phyloP scores from a whole-genome alignment of 2,113 vertebrate species.

The Dicerorhinus sumatrensis region DNA sequence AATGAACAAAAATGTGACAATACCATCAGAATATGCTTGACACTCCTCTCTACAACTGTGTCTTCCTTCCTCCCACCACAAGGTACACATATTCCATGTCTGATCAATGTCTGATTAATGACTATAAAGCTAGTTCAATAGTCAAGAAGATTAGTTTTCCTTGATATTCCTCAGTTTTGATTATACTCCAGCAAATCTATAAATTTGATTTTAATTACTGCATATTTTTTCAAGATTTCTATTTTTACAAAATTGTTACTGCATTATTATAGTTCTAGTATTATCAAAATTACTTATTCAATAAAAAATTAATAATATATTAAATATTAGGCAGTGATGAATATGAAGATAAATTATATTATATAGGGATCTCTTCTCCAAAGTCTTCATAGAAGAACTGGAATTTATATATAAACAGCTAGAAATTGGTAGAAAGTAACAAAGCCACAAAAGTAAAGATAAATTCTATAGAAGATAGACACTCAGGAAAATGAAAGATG shows the following conservation, averaged over 20 bases:
- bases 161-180: not conserved
- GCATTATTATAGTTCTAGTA: not conserved
- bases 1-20: not conserved
- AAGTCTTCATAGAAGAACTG: not conserved
- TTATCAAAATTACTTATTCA: slow-evolving; percentile 24
- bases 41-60: not conserved
- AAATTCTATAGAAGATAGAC: not conserved
- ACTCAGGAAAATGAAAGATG: not conserved
- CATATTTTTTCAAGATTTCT: slow-evolving; percentile 35
- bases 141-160: not conserved
- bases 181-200: not conserved
- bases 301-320: not conserved
- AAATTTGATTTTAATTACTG: slow-evolving; percentile 34
- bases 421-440: slow-evolving; percentile 11
- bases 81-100: not conserved
- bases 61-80: not conserved
- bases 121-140: slow-evolving; percentile 16
- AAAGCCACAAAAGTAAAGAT: not conserved
- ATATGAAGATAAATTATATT: slow-evolving; percentile 9
- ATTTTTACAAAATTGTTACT: not conserved
- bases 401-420: not conserved
- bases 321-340: slow-evolving; percentile 31
- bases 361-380: not conserved
- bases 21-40: not conserved
- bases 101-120: not conserved